These are phyloP conservation scores for Linnaemya tessellans DNA, from an alignment of 2,888 invertebrate species.

Conservation along the genomic window DNA sequence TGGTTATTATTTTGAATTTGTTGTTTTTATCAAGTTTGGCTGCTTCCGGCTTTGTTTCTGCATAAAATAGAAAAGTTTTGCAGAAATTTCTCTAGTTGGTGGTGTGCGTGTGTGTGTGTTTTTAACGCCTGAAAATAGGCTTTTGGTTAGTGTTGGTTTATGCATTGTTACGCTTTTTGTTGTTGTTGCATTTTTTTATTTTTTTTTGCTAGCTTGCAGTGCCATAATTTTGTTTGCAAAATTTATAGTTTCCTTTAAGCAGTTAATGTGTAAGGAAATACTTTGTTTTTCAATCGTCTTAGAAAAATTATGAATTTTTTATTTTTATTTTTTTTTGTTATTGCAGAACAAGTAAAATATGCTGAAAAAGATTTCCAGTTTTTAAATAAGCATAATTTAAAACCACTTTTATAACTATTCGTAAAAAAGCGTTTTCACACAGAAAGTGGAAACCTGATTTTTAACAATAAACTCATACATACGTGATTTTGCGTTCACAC, in stretches of 20 bases:
- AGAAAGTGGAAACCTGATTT: too few relatives aligned
- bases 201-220: background rate
- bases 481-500: too few relatives aligned
- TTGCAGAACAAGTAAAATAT: too few relatives aligned
- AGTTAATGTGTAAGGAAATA: background rate
- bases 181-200: too few relatives aligned
- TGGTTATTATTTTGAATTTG: conserved; percentile 27
- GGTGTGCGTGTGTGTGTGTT: background rate
- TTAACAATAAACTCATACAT: too few relatives aligned
- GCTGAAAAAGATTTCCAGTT: too few relatives aligned
- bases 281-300: background rate
- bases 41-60: conserved; percentile 59
- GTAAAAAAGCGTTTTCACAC: too few relatives aligned
- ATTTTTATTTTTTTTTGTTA: background rate
- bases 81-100: conserved; percentile 18
- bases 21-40: conserved; percentile 43
- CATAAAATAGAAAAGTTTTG: conserved; percentile 38
- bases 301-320: background rate
- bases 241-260: conserved; percentile 58
- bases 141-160: conserved; percentile 17
- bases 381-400: too few relatives aligned
- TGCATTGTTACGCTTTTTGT: background rate
- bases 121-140: conserved; percentile 43
- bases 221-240: conserved; percentile 18
- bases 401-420: too few relatives aligned